These are phyloP conservation scores for Gymnoscopelus braueri DNA, from an alignment of 2,797 vertebrate genomes.

Conservation along the genomic window DNA sequence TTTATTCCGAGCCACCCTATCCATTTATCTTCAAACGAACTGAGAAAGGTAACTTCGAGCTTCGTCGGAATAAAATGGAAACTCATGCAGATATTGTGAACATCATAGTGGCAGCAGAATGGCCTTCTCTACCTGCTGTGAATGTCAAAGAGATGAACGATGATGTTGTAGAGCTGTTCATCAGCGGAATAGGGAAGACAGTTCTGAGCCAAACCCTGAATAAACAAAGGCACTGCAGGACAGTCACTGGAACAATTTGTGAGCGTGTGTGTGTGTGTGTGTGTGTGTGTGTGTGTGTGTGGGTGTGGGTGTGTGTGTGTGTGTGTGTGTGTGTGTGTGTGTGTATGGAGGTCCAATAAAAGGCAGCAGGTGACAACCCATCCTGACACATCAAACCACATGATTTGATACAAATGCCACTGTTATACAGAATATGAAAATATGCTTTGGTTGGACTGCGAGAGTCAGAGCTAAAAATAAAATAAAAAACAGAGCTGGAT, in stretches of 20 bases:
- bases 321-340: not conserved
- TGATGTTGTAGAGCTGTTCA: too few relatives aligned
- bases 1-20: too few relatives aligned
- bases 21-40: too few relatives aligned
- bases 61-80: too few relatives aligned
- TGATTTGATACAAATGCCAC: constrained; percentile 10
- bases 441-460: not conserved
- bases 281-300: not conserved
- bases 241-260: not conserved
- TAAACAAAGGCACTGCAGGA: too few relatives aligned
- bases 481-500: not conserved
- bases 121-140: too few relatives aligned
- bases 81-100: too few relatives aligned
- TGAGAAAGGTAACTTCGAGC: too few relatives aligned
- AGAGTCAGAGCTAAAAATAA: not conserved
- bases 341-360: constrained; percentile 15
- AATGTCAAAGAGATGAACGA: too few relatives aligned
- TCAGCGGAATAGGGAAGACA: too few relatives aligned
- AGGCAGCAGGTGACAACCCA: constrained; percentile 30
- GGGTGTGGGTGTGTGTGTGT: not conserved
- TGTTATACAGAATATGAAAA: constrained; percentile 10
- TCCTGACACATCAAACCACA: constrained; percentile 20
- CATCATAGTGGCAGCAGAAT: too few relatives aligned
- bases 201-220: too few relatives aligned
- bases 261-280: not conserved